These are phyloP conservation scores for Parthenolecanium corni DNA, from an alignment of 2,888 invertebrate genomes.

Conservation along the genomic window DNA sequence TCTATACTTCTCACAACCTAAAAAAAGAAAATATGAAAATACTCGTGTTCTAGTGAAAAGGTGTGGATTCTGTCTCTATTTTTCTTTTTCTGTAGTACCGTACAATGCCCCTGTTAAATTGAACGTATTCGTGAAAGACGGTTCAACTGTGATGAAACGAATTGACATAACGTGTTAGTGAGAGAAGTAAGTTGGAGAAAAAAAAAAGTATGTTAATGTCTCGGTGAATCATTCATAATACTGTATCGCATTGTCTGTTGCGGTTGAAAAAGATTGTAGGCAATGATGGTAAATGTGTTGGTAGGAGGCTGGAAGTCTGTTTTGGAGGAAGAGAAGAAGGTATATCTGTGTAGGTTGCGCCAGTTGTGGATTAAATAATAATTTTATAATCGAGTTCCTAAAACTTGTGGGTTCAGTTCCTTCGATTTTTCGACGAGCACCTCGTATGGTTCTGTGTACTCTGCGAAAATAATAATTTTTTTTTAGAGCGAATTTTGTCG, in stretches of 20 bases:
- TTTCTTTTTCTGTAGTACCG: too few species aligned
- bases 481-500: not conserved
- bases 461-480: not conserved
- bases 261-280: not conserved
- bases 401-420: not conserved
- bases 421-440: not conserved
- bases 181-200: too few species aligned
- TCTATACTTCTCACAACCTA: too few species aligned
- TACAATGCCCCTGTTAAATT: too few species aligned
- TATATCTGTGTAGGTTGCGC: constrained; percentile 3
- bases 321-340: not conserved
- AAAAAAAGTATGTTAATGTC: not conserved
- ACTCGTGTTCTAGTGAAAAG: too few species aligned
- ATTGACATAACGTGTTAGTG: not conserved
- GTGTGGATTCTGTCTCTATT: too few species aligned
- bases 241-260: not conserved
- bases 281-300: not conserved
- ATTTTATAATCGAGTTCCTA: not conserved
- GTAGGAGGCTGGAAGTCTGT: not conserved
- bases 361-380: constrained; percentile 2
- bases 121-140: not conserved
- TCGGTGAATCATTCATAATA: not conserved
- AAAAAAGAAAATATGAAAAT: too few species aligned
- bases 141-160: not conserved
- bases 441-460: not conserved